These are phyloP conservation scores for Gobio occitaniae DNA, from an alignment of 2,797 vertebrate genomes.

Conservation along the genomic window DNA sequence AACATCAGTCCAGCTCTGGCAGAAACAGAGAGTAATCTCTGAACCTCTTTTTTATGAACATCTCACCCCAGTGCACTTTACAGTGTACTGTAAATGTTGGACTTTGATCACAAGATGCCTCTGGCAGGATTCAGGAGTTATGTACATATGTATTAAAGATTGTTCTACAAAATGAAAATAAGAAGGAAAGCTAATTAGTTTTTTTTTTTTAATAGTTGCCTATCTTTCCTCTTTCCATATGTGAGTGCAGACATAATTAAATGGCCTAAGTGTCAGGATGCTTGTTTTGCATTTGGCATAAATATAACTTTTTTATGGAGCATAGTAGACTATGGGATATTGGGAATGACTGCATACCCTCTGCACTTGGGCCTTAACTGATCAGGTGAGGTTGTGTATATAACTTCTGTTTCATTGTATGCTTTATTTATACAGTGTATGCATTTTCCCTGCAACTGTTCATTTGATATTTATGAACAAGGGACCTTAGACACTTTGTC, in stretches of 20 bases:
- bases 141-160: slow-evolving; percentile 70
- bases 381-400: slow-evolving; percentile 82
- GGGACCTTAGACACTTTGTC: slow-evolving; percentile 53
- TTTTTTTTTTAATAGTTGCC: slow-evolving; percentile 59
- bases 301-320: slow-evolving; percentile 68
- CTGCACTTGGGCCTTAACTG: slow-evolving; percentile 82
- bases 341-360: slow-evolving; percentile 60
- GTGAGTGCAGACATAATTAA: slow-evolving; percentile 62
- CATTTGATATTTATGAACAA: slow-evolving; percentile 65
- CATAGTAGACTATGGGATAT: slow-evolving; percentile 67
- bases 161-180: slow-evolving; percentile 42
- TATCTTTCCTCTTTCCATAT: slow-evolving; percentile 73
- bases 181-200: slow-evolving; percentile 32
- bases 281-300: slow-evolving; percentile 68
- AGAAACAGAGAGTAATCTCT: background rate
- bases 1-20: slow-evolving; percentile 60
- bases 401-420: slow-evolving; percentile 57
- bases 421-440: slow-evolving; percentile 61
- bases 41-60: slow-evolving; percentile 25
- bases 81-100: slow-evolving; percentile 41
- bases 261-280: slow-evolving; percentile 35
- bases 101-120: slow-evolving; percentile 58
- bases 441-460: slow-evolving; percentile 62
- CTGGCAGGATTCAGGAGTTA: slow-evolving; percentile 60
- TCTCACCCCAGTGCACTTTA: slow-evolving; percentile 27